Evolutionary conservation across 1,140 invertebrate genomes (phyloP), one percentile per base, ranked within the genome.

Genomic region (Phenacoccus solenopsis): DNA sequence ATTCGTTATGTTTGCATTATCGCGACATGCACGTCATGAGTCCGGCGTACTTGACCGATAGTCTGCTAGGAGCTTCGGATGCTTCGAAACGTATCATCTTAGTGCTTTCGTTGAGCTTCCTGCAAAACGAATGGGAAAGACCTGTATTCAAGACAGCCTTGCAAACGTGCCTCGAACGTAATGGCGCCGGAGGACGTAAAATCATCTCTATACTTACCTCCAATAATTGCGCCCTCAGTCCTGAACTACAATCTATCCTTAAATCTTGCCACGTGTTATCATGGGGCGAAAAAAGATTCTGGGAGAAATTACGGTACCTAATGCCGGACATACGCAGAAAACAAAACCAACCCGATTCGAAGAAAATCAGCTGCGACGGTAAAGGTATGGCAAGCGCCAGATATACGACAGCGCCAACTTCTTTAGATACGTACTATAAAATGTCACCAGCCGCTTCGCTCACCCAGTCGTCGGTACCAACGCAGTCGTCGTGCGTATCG

Each of bases 281-380:
- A 76, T 94, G 91, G 89, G 90, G 90, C 72, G 93, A 96, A 81
- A 89, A 91, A 77, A 86, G 90, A 74, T 97, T 97, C 81, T 97
- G 94, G 94, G 88, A 94, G 76, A 96, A 96, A 80, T 83, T 98
- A 69, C 85, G 90, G 75, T 94, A 93, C 82, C 87, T 89, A 70
- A 88, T 96, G 86, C 92, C 92, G 22, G 90, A 93, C 78, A 82
- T 82, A 28, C 72, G 73, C 20, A 69, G 70, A 4, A 75, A 75
- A n/a, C 38, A 49, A 16, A 49, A 49, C 20, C 70, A 49, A 9
- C 25, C 67, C 38, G 72, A 77, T 75, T 69, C 74, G 73, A 69
- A 75, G 76, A 68, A 75, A 75, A 69, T 77, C 76, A 70, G 76
- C 74, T 74, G 73, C 12, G 82, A 82, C 69, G 76, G 78, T 56